Evolutionary conservation across 1,140 invertebrate species (phyloP).

Genomic region (Lepidurus couesii): DNA sequence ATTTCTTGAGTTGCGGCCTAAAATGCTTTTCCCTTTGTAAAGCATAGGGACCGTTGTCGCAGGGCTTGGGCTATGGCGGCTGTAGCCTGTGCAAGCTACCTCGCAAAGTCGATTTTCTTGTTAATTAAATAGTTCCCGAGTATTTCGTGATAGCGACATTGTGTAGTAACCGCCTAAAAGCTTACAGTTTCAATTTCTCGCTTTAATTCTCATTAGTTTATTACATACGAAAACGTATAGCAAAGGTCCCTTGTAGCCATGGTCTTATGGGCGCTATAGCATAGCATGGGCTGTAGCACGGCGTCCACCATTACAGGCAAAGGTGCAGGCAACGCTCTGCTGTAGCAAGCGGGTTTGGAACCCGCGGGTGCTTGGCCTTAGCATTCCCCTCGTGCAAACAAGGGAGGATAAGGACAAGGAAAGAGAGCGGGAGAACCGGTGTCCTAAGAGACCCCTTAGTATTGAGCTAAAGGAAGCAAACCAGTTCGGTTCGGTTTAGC

Average conservation of each 20-base stretch:
- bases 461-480: background rate
- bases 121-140: background rate
- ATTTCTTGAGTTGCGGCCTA: background rate
- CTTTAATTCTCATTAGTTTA: background rate
- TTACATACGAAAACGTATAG: constrained; percentile 19
- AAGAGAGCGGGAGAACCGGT: background rate
- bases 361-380: background rate
- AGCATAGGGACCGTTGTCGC: constrained; percentile 12
- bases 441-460: background rate
- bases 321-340: background rate
- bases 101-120: constrained; percentile 22
- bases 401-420: background rate
- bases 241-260: constrained; percentile 13
- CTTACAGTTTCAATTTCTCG: background rate
- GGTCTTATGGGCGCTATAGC: constrained; percentile 13
- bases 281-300: constrained; percentile 15
- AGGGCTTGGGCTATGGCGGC: constrained; percentile 20
- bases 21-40: background rate
- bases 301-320: constrained; percentile 17
- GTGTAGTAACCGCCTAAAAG: background rate
- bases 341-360: background rate
- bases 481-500: constrained; percentile 18
- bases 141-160: constrained; percentile 19
- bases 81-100: constrained; percentile 2
- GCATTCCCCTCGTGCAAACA: background rate